Percentiles rank a stretch among this genome's conserved stretches.
These are phyloP conservation scores for Enteromius thamalakanensis DNA, from an alignment of 2,797 vertebrate genomes.

Conservation along the genomic window DNA sequence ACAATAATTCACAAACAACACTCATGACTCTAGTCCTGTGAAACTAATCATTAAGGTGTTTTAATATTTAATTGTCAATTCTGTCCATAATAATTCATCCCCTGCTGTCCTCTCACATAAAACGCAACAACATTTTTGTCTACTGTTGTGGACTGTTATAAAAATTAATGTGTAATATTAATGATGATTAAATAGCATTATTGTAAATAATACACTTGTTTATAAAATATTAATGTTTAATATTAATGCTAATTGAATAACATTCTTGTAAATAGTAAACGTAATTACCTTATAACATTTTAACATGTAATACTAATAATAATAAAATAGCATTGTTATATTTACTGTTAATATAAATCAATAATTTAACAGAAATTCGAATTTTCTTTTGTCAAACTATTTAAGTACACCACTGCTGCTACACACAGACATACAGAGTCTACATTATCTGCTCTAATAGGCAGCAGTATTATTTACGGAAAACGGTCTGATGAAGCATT, in stretches of 20 bases:
- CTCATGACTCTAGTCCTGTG: not conserved
- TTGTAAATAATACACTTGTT: not conserved
- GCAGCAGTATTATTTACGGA: conserved; percentile 25
- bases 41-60: not conserved
- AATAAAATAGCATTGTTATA: not conserved
- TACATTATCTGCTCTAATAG: conserved; percentile 25
- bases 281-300: not conserved
- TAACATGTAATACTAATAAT: not conserved
- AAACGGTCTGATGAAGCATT: conserved; percentile 64
- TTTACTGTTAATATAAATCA: not conserved
- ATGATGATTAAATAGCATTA: not conserved
- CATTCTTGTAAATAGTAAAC: not conserved
- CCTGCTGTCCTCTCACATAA: not conserved
- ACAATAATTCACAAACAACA: not conserved
- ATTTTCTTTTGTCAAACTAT: not conserved
- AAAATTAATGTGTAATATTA: too few species aligned
- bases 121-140: not conserved
- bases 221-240: not conserved
- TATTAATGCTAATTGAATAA: not conserved
- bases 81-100: not conserved
- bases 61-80: not conserved
- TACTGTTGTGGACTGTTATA: not conserved
- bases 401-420: not conserved
- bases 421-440: conserved; percentile 8
- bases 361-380: not conserved